A percentile compares a stretch with the other conserved stretches of the same genome.
These are phyloP conservation scores for Pycnonotus jocosus DNA, from an alignment of 2,113 vertebrate species.

Conservation along the genomic window DNA sequence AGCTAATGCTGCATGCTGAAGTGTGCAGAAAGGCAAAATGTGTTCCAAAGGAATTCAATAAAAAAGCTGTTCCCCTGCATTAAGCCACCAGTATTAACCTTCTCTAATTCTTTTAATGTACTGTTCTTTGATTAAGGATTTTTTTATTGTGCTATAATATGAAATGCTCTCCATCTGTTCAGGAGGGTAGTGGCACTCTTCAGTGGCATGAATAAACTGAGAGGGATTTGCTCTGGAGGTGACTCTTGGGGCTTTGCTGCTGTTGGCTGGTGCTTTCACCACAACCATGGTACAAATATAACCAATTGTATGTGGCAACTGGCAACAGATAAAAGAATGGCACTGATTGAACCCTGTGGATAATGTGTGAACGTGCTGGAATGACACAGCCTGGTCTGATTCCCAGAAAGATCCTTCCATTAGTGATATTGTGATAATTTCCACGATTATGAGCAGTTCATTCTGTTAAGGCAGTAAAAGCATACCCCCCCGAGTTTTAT, in stretches of 20 bases:
- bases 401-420: conserved; percentile 1
- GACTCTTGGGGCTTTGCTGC: not conserved
- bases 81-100: not conserved
- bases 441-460: not conserved
- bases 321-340: not conserved
- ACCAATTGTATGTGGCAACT: not conserved
- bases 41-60: not conserved
- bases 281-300: not conserved
- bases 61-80: not conserved
- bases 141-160: not conserved
- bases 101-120: not conserved
- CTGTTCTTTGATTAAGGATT: not conserved
- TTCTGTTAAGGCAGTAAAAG: not conserved
- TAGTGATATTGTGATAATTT: not conserved
- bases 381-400: not conserved
- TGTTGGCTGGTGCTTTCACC: not conserved
- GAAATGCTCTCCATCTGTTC: not conserved
- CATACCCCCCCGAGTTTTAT: not conserved
- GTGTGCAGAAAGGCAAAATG: not conserved
- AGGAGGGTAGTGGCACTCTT: not conserved
- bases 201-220: not conserved
- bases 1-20: not conserved
- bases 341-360: not conserved
- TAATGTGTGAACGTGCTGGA: not conserved
- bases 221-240: not conserved